Base-by-base conservation (phyloP, 1,140 invertebrate species). In the Carposina sasakii region DNA sequence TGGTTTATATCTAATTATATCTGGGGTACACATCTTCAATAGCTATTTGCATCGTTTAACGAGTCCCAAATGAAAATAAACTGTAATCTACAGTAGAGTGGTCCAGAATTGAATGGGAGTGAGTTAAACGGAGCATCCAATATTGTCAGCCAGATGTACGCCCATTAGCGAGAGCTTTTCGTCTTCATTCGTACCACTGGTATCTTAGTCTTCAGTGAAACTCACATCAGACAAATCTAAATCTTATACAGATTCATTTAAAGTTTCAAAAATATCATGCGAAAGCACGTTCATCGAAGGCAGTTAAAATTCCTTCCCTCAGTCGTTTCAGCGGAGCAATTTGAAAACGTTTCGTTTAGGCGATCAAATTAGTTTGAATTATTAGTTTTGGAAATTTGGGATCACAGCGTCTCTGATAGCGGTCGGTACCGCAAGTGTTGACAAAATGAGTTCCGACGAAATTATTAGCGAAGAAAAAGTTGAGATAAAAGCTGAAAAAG, bases 21-120 rank as follows among this genome's bases (percentile, higher is more conserved):
- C 74, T 69, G 54, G 48, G 57, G 54, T 60, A 40, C 52, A 57
- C 46, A 49, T 62, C 57, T 67, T 72, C 59, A 54, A 63, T 39
- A 72, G 76, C 76, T 79, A 81, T 83, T 83, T 79, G 76, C 73
- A 83, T 76, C 76, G 61, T 76, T 81, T 81, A 79, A 76, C 17
- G 20, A 0, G 0, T 0, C 9, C 20, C 50, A 53, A 45, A 10
- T 30, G 13, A 71, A 49, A 52, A 19, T 46, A 16, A 33, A 63
- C 66, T 48, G n/a, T 71, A 59, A 17, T 2, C 0, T 0, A 1
- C 1, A 3, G n/a, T 57, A 63, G 20, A 54, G 39, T n/a, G n/a
- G n/a, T 48, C 53, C 24, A 55, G 39, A 57, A 43, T 72, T 36
- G 4, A 45, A 51, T 34, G 15, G 6, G 0, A 4, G 19, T 0